Conservation (phyloP, 2,797 vertebrate species). For the Carcharodon carcharias region DNA sequence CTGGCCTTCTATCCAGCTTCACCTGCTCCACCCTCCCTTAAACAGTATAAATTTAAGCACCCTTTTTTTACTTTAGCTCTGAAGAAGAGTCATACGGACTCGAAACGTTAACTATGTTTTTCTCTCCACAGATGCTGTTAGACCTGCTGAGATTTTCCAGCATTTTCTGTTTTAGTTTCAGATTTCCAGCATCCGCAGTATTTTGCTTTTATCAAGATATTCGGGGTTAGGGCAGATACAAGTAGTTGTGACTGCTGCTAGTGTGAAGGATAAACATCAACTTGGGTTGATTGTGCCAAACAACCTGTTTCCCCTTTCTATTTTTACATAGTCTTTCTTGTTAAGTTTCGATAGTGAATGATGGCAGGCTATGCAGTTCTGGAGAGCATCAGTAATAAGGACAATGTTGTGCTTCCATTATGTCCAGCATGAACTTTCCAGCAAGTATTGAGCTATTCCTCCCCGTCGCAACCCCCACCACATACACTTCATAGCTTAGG, state of each 20-base stretch:
- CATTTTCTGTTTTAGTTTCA: too few relatives aligned
- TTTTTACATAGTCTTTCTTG: background rate
- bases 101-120: too few relatives aligned
- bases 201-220: background rate
- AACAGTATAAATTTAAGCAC: too few relatives aligned
- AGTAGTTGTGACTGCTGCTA: background rate
- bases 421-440: background rate
- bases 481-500: background rate
- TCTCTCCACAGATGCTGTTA: too few relatives aligned
- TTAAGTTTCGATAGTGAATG: background rate
- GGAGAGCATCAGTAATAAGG: background rate
- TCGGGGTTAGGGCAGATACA: background rate
- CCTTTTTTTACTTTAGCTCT: too few relatives aligned
- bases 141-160: too few relatives aligned
- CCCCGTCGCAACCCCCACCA: background rate
- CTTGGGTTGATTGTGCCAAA: background rate
- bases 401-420: background rate
- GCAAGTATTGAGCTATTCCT: background rate
- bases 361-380: background rate
- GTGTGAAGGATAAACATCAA: background rate
- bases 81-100: too few relatives aligned
- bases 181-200: too few relatives aligned
- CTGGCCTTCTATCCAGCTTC: too few relatives aligned
- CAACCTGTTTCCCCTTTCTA: background rate
- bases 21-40: too few relatives aligned